Percentiles rank a stretch among this genome's conserved stretches.
Conservation (phyloP, 2,888 invertebrate genomes). For the Scaptomyza tumidula region DNA sequence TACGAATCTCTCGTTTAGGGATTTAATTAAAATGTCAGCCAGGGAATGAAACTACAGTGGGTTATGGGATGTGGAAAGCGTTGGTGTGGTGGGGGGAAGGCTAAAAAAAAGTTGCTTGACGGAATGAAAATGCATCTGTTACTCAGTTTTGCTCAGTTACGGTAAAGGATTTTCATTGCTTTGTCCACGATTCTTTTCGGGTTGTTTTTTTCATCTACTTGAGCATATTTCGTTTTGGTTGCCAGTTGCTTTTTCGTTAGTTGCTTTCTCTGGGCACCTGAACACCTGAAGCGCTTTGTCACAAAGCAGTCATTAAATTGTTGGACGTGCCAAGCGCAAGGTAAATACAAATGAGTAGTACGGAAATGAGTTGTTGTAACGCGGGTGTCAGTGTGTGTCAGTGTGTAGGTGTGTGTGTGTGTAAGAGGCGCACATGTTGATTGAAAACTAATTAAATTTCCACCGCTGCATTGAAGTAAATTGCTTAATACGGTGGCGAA, state of each 20-base stretch:
- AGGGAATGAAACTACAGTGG: conserved; percentile 16
- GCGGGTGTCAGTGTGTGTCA: neutral
- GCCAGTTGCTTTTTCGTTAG: neutral
- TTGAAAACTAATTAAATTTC: conserved; percentile 40
- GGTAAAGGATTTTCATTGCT: neutral
- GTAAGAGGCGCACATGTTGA: conserved; percentile 10
- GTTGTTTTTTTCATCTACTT: neutral
- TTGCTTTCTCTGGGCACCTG: conserved; percentile 7
- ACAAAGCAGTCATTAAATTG: conserved; percentile 42
- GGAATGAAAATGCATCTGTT: conserved; percentile 28
- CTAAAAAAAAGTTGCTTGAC: conserved; percentile 12
- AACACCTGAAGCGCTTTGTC: conserved; percentile 35
- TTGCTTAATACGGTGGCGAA: conserved; percentile 18
- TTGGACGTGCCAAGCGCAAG: conserved; percentile 35
- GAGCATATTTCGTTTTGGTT: neutral
- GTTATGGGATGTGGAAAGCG: neutral
- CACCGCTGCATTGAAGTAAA: conserved; percentile 7
- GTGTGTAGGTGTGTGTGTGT: neutral
- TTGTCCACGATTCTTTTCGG: neutral
- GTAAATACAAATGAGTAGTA: conserved; percentile 22
- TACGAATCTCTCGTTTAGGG: conserved; percentile 30
- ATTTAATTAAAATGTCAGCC: conserved; percentile 45
- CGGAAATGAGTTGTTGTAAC: neutral
- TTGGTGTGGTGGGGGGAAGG: no score
- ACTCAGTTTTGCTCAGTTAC: conserved; percentile 4